Base-by-base conservation (phyloP, 2,888 invertebrate species). In the Camptogramma bilineatum region DNA sequence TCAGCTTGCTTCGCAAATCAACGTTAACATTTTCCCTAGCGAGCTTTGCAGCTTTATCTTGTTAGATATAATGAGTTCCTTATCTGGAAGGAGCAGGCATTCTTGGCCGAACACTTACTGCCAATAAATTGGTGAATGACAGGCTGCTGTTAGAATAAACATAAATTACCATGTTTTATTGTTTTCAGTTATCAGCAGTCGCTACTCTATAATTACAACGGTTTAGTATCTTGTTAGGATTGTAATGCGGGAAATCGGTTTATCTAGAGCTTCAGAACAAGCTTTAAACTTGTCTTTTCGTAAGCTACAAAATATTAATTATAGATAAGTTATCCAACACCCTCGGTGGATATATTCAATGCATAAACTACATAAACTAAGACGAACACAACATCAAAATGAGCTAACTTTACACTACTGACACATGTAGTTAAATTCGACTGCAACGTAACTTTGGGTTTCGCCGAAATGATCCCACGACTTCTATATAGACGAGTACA, bases 41-140 rank as follows among this genome's bases (percentile, higher is more conserved):
- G 74, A 77, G 77, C 78, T 76, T 74, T 74, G 78, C 76, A 75
- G 81, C 80, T 84, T 87, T 87, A 88, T 85, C 80, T 83, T 73
- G 75, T 81, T 81, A 86, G 87, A 87, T 89, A 85, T 89, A 90
- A 89, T 85, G 85, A 90, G 88, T 87, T 85, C 90, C 89, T 84
- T 87, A 88, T 86, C 83, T 81, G 85, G 87, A 79, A 72, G 81
- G 79, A 81, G 82, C 87, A 84, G 80, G 58, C 88, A 91, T 90
- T 90, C 91, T 81, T 81, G 73, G 69, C 81, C 78, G 69, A 86
- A 79, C 81, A 72, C 68, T 71, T 66, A 74, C 71, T 70, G 71
- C 68, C 72, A 73, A 75, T 80, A 80, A 71, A 82, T 81, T 77
- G 72, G 72, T 73, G 72, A 78, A 72, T 76, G 73, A 76, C 73